These are phyloP conservation scores for Spatulosminthurus flaviceps DNA, from an alignment of 2,888 invertebrate species.

Conservation along the genomic window DNA sequence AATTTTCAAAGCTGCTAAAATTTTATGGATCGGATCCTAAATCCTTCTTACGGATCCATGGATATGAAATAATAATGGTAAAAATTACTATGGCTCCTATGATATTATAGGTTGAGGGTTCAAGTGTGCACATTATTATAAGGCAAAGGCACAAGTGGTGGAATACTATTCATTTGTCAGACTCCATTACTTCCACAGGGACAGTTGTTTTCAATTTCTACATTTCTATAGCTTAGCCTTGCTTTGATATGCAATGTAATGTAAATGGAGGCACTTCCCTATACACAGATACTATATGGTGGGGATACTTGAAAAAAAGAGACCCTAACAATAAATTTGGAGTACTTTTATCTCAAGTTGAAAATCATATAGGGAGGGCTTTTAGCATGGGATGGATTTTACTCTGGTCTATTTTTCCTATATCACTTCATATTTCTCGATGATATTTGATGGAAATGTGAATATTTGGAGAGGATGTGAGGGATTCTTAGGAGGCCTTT, in stretches of 20 bases:
- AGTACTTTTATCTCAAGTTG: slow-evolving; percentile 23
- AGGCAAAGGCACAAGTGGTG: not conserved
- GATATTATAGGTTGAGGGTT: not conserved
- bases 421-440: slow-evolving; percentile 31
- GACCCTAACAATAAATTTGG: not conserved
- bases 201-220: slow-evolving; percentile 46
- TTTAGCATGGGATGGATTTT: no score
- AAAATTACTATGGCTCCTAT: no score
- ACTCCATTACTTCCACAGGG: slow-evolving; percentile 61
- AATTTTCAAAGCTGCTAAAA: not conserved
- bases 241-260: no score
- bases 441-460: slow-evolving; percentile 6
- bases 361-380: slow-evolving; percentile 21
- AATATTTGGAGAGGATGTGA: not conserved
- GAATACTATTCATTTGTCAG: slow-evolving; percentile 62
- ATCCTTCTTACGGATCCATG: not conserved
- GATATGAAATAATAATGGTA: not conserved
- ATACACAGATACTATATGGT: no score
- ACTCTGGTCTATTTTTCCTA: not conserved
- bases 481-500: not conserved
- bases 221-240: not conserved
- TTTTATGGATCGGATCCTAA: not conserved
- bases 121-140: not conserved
- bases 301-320: not conserved
- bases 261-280: no score